Conservation (phyloP, 2,797 vertebrate species). For the Sandelia bainsii region DNA sequence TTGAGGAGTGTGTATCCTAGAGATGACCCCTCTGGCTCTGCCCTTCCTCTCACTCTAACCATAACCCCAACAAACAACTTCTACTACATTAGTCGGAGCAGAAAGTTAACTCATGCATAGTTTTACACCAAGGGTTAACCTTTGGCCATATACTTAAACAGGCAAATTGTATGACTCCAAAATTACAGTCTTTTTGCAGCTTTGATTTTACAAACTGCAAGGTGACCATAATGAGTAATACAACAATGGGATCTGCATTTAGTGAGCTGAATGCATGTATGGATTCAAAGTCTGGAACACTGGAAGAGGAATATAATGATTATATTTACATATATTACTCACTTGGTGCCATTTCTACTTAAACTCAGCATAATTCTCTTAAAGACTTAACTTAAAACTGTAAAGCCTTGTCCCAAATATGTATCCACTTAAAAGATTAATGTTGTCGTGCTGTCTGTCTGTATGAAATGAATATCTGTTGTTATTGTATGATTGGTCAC, state of each 20-base stretch:
- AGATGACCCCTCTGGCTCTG: constrained; percentile 35
- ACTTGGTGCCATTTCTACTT: constrained; percentile 27
- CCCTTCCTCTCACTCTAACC: constrained; percentile 25
- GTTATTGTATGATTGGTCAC: background rate
- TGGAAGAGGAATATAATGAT: constrained; percentile 46
- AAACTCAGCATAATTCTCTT: background rate
- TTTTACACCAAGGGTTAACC: constrained; percentile 67
- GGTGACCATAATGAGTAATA: constrained; percentile 74
- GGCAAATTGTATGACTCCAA: constrained; percentile 74
- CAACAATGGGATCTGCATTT: constrained; percentile 55
- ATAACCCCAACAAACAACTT: constrained; percentile 44
- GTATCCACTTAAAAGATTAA: background rate
- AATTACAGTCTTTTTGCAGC: constrained; percentile 76
- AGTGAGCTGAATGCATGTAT: constrained; percentile 34
- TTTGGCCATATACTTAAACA: constrained; percentile 73
- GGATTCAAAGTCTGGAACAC: constrained; percentile 24
- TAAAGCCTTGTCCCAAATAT: constrained; percentile 1
- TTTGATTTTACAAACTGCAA: constrained; percentile 78
- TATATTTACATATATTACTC: constrained; percentile 21
- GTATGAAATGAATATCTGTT: background rate
- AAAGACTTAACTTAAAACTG: background rate
- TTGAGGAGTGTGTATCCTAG: constrained; percentile 27
- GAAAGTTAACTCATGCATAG: constrained; percentile 57
- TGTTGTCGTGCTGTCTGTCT: background rate
- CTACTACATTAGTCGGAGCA: constrained; percentile 38